Conservation (phyloP, 2,797 vertebrate genomes). For the Vireo griseus region DNA sequence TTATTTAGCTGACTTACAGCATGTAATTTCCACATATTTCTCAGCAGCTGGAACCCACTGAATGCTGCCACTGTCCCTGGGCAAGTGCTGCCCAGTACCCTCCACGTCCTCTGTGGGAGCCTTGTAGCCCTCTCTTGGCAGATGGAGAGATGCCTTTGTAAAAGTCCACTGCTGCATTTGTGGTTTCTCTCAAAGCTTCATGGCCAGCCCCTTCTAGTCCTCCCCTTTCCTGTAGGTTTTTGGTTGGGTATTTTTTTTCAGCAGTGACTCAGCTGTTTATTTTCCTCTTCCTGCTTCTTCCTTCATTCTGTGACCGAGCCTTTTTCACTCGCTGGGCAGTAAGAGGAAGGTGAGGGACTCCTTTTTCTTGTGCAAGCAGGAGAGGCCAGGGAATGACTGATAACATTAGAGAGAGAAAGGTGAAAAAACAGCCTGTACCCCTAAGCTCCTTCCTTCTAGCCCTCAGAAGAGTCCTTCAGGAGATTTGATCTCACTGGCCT, state of each 20-base stretch:
- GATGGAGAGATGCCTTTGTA: not conserved
- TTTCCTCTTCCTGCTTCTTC: not conserved
- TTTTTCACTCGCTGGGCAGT: not conserved
- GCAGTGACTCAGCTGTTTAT: not conserved
- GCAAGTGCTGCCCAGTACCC: not conserved
- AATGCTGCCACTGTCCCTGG: slow-evolving; percentile 38
- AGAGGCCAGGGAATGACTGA: not conserved
- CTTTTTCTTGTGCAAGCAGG: not conserved
- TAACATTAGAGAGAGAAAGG: not conserved
- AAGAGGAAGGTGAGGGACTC: not conserved
- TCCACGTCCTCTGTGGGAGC: not conserved
- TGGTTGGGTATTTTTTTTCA: not conserved
- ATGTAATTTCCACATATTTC: slow-evolving; percentile 27
- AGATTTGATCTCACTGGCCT: not conserved
- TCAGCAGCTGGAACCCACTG: slow-evolving; percentile 25
- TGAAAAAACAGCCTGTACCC: not conserved
- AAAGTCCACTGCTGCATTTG: not conserved
- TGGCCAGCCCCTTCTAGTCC: not conserved
- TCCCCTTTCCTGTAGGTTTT: not conserved
- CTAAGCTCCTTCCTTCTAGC: not conserved
- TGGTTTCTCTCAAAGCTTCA: not conserved
- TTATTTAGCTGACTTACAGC: slow-evolving; percentile 30
- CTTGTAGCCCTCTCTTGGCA: not conserved
- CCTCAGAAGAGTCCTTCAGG: not conserved
- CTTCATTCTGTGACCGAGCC: not conserved